Evolutionary conservation across 2,113 vertebrate genomes (phyloP), one percentile per base, ranked within the genome.

Genomic region (Amphilophus citrinellus): DNA sequence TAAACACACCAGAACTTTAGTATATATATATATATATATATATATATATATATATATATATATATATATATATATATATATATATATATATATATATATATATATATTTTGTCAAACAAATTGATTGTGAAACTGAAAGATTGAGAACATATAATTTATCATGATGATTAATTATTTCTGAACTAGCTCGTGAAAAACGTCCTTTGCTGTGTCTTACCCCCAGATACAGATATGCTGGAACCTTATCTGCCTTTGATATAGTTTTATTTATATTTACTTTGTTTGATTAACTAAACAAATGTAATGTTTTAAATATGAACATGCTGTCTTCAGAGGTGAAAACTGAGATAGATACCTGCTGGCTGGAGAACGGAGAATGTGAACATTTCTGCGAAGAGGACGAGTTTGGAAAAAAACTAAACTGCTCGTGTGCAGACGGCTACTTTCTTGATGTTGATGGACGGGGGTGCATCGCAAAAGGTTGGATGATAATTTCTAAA

Each of bases 311-410:
- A 53, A 53, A 5, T 53, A 3, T n/a, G 47, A 32, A 35, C 1
- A 20, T 20, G n/a, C 6, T 47, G 44, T 5, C 15, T 60, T 44
- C 6, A 96, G 95, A 88, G n/a, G 15, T 62, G 5, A 75, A 44
- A 30, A 47, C 9, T 0, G 58, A 87, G 4, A 60, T 87, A 0
- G 75, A 92, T 10, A 89, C 79, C n/a, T 96, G 96, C 35, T 87
- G 94, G 24, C 44, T 94, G 82, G 84, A 95, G 17, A 96, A 96
- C 2, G 96, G 96, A 17, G 90, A 87, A 4, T 96, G 96, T 42
- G 92, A 96, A 13, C 96, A 96, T 76, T 96, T 94, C 89, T 96
- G 96, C n/a, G 24, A 84, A 1, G 92, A 94, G 65, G 73, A 77
- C 3, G n/a, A 61, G 1, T 5, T 18, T 7, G 17, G 77, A 62